Base-by-base conservation (phyloP, 2,113 vertebrate species). In the Labeo rohita region DNA sequence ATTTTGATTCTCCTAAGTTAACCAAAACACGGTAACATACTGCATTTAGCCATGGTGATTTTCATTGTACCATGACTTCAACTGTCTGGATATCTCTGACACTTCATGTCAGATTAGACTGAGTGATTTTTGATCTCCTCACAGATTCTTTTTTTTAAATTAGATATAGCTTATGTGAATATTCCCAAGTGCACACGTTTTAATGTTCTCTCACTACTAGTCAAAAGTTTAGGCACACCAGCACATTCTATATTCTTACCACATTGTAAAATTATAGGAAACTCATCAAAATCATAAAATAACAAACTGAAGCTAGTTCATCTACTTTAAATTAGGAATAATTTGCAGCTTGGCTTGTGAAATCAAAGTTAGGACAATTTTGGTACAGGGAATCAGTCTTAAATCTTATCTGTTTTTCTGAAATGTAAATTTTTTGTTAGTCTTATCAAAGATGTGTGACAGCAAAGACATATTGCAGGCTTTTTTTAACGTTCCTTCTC, bases 1-100 rank as follows among this genome's bases (percentile, higher is more conserved):
- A 84, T 84, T 84, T 84, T 54, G 50, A 59, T 56, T 84, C 68
- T 54, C 34, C 73, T 23, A 28, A 56, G 82, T 45, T 39, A 73
- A 73, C 66, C 66, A 84, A 73, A 84, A 84, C 66, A 84, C 10
- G 50, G 16, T 70, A 52, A 70, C 28, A 39, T 16, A 70, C 34
- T 43, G 75, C 28, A 13, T 79, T 79, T 79, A 61, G 21, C 56
- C 12, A 0, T 45, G 11, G 43, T 8, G 28, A 83, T 21, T n/a
- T 50, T 52, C 65, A 83, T 70, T 39, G 79, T 49, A 52, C 63
- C 63, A 2, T 73, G 82, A 74, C 36, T 73, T 13, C 13, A 59
- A 12, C 68, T 84, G 45, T 81, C 80, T 81, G 61, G 45, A 66
- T 81, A 59, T 70, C 65, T 39, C 23, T 83, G 18, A 73, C 49